A percentile compares a stretch with the other conserved stretches of the same genome.
These are phyloP conservation scores for Drosophila cognata DNA, from an alignment of 2,888 invertebrate species.

Conservation along the genomic window DNA sequence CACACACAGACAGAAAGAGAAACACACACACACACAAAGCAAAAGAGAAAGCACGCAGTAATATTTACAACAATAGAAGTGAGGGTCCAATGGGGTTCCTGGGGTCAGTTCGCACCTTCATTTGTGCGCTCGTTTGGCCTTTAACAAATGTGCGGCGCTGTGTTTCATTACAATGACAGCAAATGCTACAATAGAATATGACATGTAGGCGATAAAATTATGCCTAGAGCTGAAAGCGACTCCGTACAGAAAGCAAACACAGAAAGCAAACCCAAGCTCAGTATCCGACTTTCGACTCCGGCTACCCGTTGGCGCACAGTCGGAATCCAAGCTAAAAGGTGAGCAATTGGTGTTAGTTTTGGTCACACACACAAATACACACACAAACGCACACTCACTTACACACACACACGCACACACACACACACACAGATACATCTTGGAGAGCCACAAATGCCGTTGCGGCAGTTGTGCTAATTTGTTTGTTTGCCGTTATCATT, in stretches of 20 bases:
- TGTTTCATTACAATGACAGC: constrained; percentile 74
- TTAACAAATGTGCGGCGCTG: constrained; percentile 73
- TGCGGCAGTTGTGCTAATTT: constrained; percentile 81
- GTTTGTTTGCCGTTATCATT: constrained; percentile 80
- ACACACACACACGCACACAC: constrained; percentile 1
- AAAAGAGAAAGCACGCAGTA: constrained; percentile 39
- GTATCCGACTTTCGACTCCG: constrained; percentile 14
- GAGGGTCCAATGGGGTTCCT: constrained; percentile 25
- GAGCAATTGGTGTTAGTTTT: constrained; percentile 77
- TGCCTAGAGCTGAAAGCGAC: constrained; percentile 53
- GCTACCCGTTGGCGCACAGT: constrained; percentile 30
- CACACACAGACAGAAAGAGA: background rate
- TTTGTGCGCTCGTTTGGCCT: constrained; percentile 69
- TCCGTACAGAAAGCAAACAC: constrained; percentile 24
- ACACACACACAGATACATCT: constrained; percentile 19
- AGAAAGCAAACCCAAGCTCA: background rate
- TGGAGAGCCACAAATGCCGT: constrained; percentile 55
- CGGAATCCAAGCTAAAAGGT: constrained; percentile 69
- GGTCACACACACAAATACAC: constrained; percentile 36
- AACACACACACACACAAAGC: background rate
- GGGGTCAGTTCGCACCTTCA: constrained; percentile 78
- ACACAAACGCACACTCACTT: background rate
- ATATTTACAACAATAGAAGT: constrained; percentile 61
- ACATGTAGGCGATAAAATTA: constrained; percentile 81
- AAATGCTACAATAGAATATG: constrained; percentile 80